Conservation (phyloP, 2,797 vertebrate species). For the Thaleichthys pacificus region DNA sequence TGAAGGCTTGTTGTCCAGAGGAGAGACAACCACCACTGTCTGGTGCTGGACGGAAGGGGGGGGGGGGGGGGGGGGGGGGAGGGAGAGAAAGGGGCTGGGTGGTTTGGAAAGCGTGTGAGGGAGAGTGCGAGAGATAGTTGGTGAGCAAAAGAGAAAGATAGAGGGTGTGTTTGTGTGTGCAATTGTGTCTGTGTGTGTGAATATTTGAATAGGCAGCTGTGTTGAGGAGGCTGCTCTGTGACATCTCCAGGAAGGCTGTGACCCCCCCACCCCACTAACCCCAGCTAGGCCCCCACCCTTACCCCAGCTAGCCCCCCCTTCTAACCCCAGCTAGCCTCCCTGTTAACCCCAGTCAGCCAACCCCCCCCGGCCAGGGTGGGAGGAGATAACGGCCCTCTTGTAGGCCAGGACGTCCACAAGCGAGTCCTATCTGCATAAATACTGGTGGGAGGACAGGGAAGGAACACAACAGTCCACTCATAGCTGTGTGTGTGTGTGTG, state of each 20-base stretch:
- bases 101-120: constrained; percentile 7
- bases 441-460: neutral
- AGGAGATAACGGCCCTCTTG: neutral
- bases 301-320: too few relatives aligned
- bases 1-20: constrained; percentile 21
- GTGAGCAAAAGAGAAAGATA: neutral
- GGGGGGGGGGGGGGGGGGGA: neutral
- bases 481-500: neutral
- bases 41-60: constrained; percentile 11
- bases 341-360: constrained; percentile 13
- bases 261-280: constrained; percentile 20
- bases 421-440: neutral
- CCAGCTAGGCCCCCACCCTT: neutral
- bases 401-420: neutral
- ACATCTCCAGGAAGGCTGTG: constrained; percentile 50
- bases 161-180: constrained; percentile 18
- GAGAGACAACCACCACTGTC: neutral
- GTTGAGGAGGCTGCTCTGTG: constrained; percentile 47
- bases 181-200: constrained; percentile 16
- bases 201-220: constrained; percentile 53
- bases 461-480: neutral
- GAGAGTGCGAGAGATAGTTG: neutral
- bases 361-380: neutral
- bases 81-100: neutral
- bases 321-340: too few relatives aligned